These are phyloP conservation scores for Cyprichromis sp. DNA, from an alignment of 2,113 vertebrate species.

Conservation along the genomic window DNA sequence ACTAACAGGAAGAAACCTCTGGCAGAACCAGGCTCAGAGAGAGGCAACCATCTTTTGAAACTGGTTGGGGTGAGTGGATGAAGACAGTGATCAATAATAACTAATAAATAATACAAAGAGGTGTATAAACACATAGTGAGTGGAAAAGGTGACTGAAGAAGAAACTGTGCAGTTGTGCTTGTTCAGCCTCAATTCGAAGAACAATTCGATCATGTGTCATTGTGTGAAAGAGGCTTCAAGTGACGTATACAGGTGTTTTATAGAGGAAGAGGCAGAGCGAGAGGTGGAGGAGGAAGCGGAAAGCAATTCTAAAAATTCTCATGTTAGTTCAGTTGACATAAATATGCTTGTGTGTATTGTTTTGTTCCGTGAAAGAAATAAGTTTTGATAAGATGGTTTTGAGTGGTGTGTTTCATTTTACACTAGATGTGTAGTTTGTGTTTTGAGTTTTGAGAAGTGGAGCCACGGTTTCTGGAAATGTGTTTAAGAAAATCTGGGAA, in stretches of 20 bases:
- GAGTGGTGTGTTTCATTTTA: neutral
- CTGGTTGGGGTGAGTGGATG: neutral
- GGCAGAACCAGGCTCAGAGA: neutral
- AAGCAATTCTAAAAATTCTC: neutral
- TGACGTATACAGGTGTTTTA: neutral
- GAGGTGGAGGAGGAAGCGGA: neutral
- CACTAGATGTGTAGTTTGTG: neutral
- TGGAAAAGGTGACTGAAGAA: neutral
- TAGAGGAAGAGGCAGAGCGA: neutral
- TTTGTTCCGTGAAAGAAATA: neutral
- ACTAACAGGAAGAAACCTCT: neutral
- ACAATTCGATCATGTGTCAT: neutral
- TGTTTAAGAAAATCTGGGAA: neutral
- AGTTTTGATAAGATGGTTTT: neutral
- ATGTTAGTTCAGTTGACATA: neutral
- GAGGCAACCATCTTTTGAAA: accelerated
- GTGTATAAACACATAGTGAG: neutral
- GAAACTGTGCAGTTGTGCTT: neutral
- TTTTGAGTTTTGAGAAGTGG: neutral
- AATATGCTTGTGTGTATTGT: neutral
- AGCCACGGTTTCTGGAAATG: neutral
- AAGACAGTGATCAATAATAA: neutral
- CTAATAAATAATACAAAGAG: neutral
- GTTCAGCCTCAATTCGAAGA: accelerated
- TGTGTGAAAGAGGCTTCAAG: neutral